phyloP scores from a whole-genome alignment of 2,113 vertebrate species.

The Lophochroa leadbeateri region DNA sequence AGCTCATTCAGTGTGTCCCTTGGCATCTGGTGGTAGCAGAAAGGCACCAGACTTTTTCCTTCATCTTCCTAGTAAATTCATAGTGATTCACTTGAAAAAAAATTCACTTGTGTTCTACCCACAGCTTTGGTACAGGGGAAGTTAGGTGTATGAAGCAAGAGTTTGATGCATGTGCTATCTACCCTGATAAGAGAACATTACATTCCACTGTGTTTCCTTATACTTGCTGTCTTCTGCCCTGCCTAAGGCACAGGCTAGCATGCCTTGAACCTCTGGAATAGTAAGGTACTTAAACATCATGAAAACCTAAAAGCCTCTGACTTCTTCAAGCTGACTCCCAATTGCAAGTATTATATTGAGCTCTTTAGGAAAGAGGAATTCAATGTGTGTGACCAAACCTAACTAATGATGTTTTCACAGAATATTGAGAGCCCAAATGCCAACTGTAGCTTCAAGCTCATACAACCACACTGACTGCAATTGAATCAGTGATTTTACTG shows the following conservation, averaged over 20 bases:
- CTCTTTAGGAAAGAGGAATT: neutral
- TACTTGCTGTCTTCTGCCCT: neutral
- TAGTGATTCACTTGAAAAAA: no score
- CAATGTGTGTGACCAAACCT: neutral
- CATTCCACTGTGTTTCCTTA: neutral
- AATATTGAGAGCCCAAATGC: neutral
- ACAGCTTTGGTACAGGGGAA: neutral
- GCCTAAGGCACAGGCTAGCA: neutral
- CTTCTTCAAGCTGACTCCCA: neutral
- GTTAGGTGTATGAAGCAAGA: neutral
- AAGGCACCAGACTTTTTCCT: neutral
- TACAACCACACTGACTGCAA: neutral
- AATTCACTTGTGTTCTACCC: neutral
- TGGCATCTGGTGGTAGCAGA: neutral
- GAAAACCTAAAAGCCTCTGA: neutral
- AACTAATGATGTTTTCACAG: neutral
- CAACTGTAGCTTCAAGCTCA: neutral
- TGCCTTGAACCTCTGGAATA: neutral
- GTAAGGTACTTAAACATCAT: neutral
- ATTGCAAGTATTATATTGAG: neutral
- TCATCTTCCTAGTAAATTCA: neutral
- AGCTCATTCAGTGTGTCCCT: neutral
- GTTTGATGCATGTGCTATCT: neutral
- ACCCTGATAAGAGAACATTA: neutral
- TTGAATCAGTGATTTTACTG: neutral